Evolutionary conservation across 1,140 invertebrate genomes (phyloP).

Genomic region (Drosophila watanabei): DNA sequence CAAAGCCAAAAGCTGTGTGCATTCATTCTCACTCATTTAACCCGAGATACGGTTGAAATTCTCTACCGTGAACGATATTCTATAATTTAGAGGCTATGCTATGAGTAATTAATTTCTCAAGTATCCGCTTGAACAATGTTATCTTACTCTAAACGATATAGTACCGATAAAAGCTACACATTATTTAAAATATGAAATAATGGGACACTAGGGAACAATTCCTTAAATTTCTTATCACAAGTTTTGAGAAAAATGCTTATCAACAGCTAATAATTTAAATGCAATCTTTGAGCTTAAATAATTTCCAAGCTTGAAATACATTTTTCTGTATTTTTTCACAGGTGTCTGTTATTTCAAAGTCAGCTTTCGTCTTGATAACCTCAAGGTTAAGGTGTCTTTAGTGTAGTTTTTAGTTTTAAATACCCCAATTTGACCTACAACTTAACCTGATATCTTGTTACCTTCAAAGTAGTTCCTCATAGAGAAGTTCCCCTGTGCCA

Average conservation of each 20-base stretch:
- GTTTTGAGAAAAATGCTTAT: not conserved
- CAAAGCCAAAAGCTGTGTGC: slow-evolving; percentile 52
- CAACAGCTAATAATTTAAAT: not conserved
- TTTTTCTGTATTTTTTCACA: too few relatives aligned
- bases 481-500: slow-evolving; percentile 23
- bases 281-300: too few relatives aligned
- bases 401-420: too few relatives aligned
- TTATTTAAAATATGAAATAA: not conserved
- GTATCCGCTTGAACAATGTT: not conserved
- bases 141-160: not conserved
- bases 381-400: not conserved
- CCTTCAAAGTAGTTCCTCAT: not conserved
- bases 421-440: not conserved
- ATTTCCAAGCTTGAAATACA: too few relatives aligned
- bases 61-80: not conserved
- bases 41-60: slow-evolving; percentile 19
- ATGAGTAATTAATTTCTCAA: not conserved
- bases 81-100: too few relatives aligned
- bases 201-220: not conserved
- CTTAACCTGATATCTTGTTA: not conserved
- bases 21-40: slow-evolving; percentile 46
- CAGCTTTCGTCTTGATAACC: not conserved
- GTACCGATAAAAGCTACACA: not conserved
- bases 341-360: too few relatives aligned
- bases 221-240: not conserved